phyloP scores from a whole-genome alignment of 2,113 vertebrate species.

The Pachycephala philippinensis region DNA sequence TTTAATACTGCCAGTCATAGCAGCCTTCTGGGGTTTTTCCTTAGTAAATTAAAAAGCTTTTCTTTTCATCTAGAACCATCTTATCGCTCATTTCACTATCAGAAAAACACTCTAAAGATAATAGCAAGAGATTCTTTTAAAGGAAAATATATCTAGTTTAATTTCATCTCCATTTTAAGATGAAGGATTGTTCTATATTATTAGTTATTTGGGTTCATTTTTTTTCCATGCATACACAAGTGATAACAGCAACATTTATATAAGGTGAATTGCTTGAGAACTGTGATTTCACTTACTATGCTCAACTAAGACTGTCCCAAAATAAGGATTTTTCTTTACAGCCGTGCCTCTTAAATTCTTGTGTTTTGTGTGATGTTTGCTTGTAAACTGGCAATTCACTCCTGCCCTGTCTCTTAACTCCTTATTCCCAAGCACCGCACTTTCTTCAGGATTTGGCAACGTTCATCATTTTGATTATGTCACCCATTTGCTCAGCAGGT shows the following conservation, averaged over 20 bases:
- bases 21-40: conserved; percentile 45
- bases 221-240: neutral
- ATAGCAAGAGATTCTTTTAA: conserved; percentile 31
- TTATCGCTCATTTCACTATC: conserved; percentile 56
- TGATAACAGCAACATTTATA: neutral
- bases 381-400: neutral
- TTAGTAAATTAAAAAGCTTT: conserved; percentile 54
- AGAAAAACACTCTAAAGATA: conserved; percentile 47
- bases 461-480: conserved; percentile 58
- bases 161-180: conserved; percentile 16
- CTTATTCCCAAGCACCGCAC: neutral
- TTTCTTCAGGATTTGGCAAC: neutral
- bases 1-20: conserved; percentile 55
- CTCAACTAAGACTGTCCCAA: neutral
- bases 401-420: neutral
- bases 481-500: conserved; percentile 46
- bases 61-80: conserved; percentile 52
- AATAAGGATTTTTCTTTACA: neutral
- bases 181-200: neutral
- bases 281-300: neutral
- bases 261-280: neutral
- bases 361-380: neutral
- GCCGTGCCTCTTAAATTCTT: neutral
- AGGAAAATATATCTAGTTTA: conserved; percentile 23
- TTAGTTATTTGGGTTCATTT: neutral